phyloP scores from a whole-genome alignment of 2,797 vertebrate genomes.

The Parauchenoglanis punctatus region DNA sequence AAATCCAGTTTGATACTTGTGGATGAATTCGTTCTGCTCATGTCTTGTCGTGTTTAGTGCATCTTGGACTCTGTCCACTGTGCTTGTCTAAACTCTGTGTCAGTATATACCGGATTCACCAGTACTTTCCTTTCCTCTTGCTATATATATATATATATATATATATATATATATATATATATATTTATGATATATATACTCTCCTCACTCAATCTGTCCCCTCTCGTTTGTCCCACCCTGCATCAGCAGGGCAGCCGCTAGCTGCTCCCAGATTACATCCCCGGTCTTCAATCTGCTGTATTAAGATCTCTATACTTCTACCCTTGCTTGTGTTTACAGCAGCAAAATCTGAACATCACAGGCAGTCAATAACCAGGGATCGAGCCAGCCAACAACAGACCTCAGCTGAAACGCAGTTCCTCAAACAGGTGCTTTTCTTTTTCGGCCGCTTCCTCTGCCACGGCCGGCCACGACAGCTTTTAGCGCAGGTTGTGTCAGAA shows the following conservation, averaged over 20 bases:
- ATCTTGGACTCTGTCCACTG: constrained; percentile 69
- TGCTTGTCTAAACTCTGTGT: constrained; percentile 76
- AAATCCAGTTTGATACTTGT: not conserved
- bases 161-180: constrained; percentile 21
- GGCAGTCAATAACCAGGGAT: constrained; percentile 52
- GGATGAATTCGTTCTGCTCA: not conserved
- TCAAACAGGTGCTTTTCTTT: constrained; percentile 52
- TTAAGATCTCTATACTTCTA: constrained; percentile 19
- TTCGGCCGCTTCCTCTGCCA: constrained; percentile 36
- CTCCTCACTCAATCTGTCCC: constrained; percentile 59
- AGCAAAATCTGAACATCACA: constrained; percentile 36
- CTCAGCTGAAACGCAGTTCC: constrained; percentile 53
- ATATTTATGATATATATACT: constrained; percentile 19
- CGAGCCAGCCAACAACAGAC: constrained; percentile 57
- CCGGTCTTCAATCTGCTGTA: not conserved
- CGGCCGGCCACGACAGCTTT: constrained; percentile 29
- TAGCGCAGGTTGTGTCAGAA: constrained; percentile 37
- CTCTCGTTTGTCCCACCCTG: constrained; percentile 57
- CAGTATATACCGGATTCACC: constrained; percentile 73
- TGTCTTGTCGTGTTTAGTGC: constrained; percentile 51
- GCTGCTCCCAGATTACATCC: constrained; percentile 41
- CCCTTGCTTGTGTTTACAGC: constrained; percentile 33
- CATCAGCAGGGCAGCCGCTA: constrained; percentile 51
- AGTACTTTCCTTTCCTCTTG: constrained; percentile 58
- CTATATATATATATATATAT: constrained; percentile 37